These are phyloP conservation scores for Platynereis dumerilii DNA, from an alignment of 2,888 invertebrate species.

Conservation along the genomic window DNA sequence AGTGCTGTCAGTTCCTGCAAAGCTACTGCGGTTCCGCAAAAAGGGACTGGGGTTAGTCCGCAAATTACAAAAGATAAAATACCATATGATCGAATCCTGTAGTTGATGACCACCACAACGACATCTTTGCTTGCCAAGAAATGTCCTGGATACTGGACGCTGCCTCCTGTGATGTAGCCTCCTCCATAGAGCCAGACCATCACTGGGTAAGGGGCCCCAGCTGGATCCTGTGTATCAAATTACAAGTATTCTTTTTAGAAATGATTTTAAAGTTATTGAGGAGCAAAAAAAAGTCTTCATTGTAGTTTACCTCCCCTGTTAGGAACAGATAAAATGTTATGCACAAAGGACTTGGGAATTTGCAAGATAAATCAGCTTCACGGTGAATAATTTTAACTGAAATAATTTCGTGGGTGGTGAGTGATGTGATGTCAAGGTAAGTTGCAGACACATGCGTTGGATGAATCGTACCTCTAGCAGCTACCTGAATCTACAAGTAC, in stretches of 20 bases:
- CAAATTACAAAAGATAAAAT: no score
- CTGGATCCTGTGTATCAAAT: background rate
- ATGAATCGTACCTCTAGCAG: no score
- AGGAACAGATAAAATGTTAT: background rate
- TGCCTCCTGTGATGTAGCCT: conserved; percentile 22
- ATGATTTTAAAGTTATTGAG: background rate
- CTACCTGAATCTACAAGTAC: no score
- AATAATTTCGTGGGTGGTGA: background rate
- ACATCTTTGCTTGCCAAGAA: conserved; percentile 32
- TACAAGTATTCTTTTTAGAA: background rate
- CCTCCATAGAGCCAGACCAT: conserved; percentile 37
- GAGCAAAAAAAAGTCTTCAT: no score
- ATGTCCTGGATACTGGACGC: conserved; percentile 35
- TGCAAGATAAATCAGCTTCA: background rate
- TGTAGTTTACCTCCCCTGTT: no score
- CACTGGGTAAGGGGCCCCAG: conserved; percentile 28
- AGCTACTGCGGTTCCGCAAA: no score
- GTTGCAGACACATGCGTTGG: no score
- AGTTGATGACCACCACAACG: conserved; percentile 30
- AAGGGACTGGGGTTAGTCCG: no score
- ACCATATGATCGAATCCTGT: conserved; percentile 19
- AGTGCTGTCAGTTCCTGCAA: no score
- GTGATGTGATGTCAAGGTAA: no score
- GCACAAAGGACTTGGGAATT: background rate
- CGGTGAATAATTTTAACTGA: background rate